Evolutionary conservation across 2,888 invertebrate genomes (phyloP), one percentile per base, ranked within the genome.

Genomic region (Bembecia ichneumoniformis): DNA sequence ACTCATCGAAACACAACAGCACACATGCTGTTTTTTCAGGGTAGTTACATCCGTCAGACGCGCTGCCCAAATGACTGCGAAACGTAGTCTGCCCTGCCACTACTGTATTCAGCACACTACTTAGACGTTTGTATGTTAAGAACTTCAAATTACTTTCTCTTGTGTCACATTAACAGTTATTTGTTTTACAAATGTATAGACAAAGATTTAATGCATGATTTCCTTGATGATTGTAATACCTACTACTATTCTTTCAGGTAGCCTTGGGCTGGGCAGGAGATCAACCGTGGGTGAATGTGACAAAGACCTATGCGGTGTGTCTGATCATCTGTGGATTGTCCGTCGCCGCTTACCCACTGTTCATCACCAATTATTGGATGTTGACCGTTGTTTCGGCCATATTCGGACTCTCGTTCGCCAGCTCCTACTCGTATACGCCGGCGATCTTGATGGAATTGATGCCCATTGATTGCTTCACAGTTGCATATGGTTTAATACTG

Each of bases 391-490:
- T 84, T 49, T 91, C 90, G 1, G 90, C 91, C 0, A 68, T 92
- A 15, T 98, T 96, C 74, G 98, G 98, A 0, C 88, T 97, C 35
- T 94, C 95, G 50, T 95, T 97, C 73, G 96, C 96, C 51, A 96
- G 96, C 65, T 95, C 93, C 59, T 97, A 96, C 74, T 93, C 96
- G 4, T 93, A 97, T 61, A 96, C 96, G 0, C 96, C 96, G 0
- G 93, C 96, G 47, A 94, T 98, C 56, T 82, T 97, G 54, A 96
- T 96, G 58, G 93, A 96, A 68, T 84, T 97, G 62, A 93, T 97
- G 57, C 96, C 96, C 0, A 86, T 98, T 59, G 96, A 97, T 59
- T 90, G 94, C 59, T 97, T 98, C 74, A 96, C 97, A 14, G 94
- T 93, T 64, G 97, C 96, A 10, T 98, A 97, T 74, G 98, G 98